Evolutionary conservation across 2,888 invertebrate species (phyloP), one percentile per base, ranked within the genome.

Genomic region (Steromphala cineraria): DNA sequence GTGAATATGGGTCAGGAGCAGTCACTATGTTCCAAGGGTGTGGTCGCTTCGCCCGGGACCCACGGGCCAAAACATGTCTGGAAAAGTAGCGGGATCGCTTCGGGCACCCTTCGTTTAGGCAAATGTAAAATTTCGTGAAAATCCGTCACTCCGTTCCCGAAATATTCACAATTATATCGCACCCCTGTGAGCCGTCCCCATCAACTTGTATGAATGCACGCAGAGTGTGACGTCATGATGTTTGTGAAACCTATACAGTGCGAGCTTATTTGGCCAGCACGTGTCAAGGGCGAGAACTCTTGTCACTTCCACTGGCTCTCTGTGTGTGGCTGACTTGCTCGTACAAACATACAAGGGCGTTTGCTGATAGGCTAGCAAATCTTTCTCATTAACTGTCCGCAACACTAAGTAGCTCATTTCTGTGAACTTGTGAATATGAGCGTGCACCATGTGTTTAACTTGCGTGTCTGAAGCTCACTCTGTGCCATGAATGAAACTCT

Each of bases 31-130:
- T 52, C 75, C 52, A 71, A 31, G 71, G 79, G 79, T 71, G 79
- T 79, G 79, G 79, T 71, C 79, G n/a, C 79, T 71, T 79, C 71
- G 62, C 46, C 71, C 28, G 79, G 53, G 28, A 71, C 79, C 53
- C 79, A 52, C 5, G 79, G 67, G 53, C 53, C 24, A 24, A 28
- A 67, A 19, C 67, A 67, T 62, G 2, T 15, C n/a, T 31, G 17
- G 24, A 28, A 71, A 40, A 40, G 40, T 36, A 79, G 28, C 19
- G 52, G 19, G 52, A 19, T 71, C 52, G 13, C 28, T 13, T 53
- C 28, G 19, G 46, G 36, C 67, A 79, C 53, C 19, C 52, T 71
- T 71, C n/a, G 21, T 36, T 52, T 19, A 24, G 46, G 15, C 28
- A 36, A 28, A 52, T 67, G 62, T 67, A 53, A 79, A 79, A 79